Percentiles rank a stretch among this genome's conserved stretches.
Evolutionary conservation across 2,888 invertebrate species (phyloP).

Genomic region (Acrocera orbiculus): DNA sequence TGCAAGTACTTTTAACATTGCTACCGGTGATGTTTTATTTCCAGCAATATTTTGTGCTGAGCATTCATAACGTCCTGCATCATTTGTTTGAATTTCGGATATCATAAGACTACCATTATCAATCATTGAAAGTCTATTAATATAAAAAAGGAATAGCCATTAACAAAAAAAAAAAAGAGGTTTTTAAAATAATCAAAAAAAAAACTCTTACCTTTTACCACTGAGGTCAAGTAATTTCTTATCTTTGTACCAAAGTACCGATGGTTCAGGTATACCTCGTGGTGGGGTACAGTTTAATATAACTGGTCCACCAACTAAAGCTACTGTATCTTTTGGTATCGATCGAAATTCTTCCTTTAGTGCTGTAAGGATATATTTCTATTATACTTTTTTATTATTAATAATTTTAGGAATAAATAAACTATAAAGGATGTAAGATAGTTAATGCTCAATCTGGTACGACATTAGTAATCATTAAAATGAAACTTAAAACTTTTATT

Average conservation of each 20-base stretch:
- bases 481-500: no score
- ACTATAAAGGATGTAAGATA: no score
- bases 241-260: conserved; percentile 19
- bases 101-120: conserved; percentile 18
- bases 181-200: no score
- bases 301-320: conserved; percentile 18
- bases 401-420: no score
- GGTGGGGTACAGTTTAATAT: conserved; percentile 18
- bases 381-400: no score
- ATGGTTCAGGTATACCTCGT: conserved; percentile 18
- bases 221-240: conserved; percentile 17
- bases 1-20: conserved; percentile 16
- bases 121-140: conserved; percentile 16
- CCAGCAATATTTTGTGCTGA: conserved; percentile 20
- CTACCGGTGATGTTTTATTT: conserved; percentile 16
- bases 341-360: conserved; percentile 18
- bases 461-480: no score
- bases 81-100: conserved; percentile 17
- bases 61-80: conserved; percentile 18
- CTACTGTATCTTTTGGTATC: conserved; percentile 17
- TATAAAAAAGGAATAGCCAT: no score
- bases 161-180: no score
- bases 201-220: conserved; percentile 18
- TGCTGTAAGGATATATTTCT: no score
- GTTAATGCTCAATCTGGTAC: no score